Base-by-base conservation (phyloP, 2,113 vertebrate genomes). In the Cacatua alba region DNA sequence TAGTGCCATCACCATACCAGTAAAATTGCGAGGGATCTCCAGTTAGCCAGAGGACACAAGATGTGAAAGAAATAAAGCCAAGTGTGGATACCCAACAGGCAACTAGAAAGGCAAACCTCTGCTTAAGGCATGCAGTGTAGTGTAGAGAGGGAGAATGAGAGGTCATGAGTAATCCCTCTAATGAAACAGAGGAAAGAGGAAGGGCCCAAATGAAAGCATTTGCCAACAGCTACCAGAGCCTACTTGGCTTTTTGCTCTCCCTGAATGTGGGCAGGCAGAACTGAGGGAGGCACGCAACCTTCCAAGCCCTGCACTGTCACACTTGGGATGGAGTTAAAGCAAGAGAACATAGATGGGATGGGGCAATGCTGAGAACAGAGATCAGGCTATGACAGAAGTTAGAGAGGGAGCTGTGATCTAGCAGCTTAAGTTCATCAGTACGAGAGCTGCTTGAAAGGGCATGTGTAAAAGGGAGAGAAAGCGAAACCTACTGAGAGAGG, bases 371-470 rank as follows among this genome's bases (percentile, higher is more conserved):
- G 51, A 82, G 77, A 79, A 80, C 17, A 60, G 44, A 90, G 57
- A 69, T 23, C 62, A 55, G n/a, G 53, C 23, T 79, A 44, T 35
- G 74, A 75, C 28, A 79, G 82, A 46, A 90, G 51, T 70, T 79
- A 80, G 28, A 41, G 55, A 75, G 35, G 31, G 35, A 83, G 78
- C 68, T 74, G 28, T 1, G 39, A 87, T 69, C 72, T 80, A 64
- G 62, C 78, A 86, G 93, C 80, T 89, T 60, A 90, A 92, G 39
- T 69, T 92, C 55, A 75, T 93, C 72, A 75, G 31, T 69, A 49
- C 1, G 5, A 83, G 33, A 75, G 35, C 57, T 79, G 78, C 68
- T 83, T 90, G 79, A 90, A 90, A 93, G 39, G 11, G 28, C 25
- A 44, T 19, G 4, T 79, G 69, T 48, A 79, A 92, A 90, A 83